These are phyloP conservation scores for Stomorhina lunata DNA, from an alignment of 2,888 invertebrate genomes.

Conservation along the genomic window DNA sequence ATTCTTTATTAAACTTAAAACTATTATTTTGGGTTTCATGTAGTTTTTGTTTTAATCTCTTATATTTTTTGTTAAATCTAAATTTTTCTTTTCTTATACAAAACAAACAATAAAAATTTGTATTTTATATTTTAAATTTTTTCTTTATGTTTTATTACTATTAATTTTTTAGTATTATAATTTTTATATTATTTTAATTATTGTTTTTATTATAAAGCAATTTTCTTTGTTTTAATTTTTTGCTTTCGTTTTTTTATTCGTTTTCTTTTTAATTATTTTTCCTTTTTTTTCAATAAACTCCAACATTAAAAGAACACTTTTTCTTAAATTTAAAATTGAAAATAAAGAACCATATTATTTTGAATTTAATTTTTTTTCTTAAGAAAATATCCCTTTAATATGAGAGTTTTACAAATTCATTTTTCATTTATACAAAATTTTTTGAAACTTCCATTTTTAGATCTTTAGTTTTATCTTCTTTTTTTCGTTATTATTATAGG, in stretches of 20 bases:
- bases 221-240: neutral
- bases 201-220: slow-evolving; percentile 38
- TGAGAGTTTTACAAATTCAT: slow-evolving; percentile 45
- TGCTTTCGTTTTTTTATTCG: slow-evolving; percentile 9
- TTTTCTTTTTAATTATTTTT: neutral
- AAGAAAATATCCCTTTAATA: slow-evolving; percentile 10
- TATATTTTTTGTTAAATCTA: slow-evolving; percentile 16
- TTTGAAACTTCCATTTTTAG: slow-evolving; percentile 22
- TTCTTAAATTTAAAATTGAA: neutral
- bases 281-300: neutral
- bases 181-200: neutral
- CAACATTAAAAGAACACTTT: slow-evolving; percentile 32
- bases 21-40: slow-evolving; percentile 43
- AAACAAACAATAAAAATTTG: slow-evolving; percentile 62
- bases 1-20: slow-evolving; percentile 40
- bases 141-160: slow-evolving; percentile 37
- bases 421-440: slow-evolving; percentile 6
- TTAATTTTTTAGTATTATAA: slow-evolving; percentile 22
- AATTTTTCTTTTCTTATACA: slow-evolving; percentile 33
- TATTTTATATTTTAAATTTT: slow-evolving; percentile 41
- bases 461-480: slow-evolving; percentile 3
- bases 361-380: neutral
- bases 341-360: slow-evolving; percentile 3
- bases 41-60: slow-evolving; percentile 27
- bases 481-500: slow-evolving; percentile 30